Base-by-base conservation (phyloP, 2,113 vertebrate species). In the Hiodon alosoides region DNA sequence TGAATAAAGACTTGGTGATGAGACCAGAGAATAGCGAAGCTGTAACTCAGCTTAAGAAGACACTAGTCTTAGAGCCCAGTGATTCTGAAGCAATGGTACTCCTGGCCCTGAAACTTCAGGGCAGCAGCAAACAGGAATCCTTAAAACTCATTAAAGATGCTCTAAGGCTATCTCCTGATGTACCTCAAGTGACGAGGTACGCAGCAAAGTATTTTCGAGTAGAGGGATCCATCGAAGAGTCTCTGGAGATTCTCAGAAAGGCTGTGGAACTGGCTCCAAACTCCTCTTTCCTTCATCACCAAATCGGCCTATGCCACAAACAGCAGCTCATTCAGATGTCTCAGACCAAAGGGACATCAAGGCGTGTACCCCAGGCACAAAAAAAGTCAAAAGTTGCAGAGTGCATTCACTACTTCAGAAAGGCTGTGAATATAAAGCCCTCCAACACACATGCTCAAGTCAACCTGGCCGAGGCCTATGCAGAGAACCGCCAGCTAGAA, bases 231-330 rank as follows among this genome's bases (percentile, higher is more conserved):
- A 11, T 68, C 2, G 54, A 60, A 8, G 59, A 72, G 54, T 71
- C 79, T 7, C 14, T 82, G 58, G 58, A 72, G 5, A 47, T 82
- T 47, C 73, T 82, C 16, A 60, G 64, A 11, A 73, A 70, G 46
- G 74, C 72, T 0, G 5, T 75, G 4, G 14, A 80, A 67, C 50
- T 82, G 14, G 62, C 59, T 4, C 74, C 80, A 9, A 65, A 75
- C 14, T 78, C 79, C 0, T 53, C 75, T 3, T 84, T 85, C 53
- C 76, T 87, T 67, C 80, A 85, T n/a, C 81, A 85, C 69, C 85
- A 84, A 60, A 79, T 84, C 0, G 84, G 80, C 4, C 72, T 82
- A 14, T 87, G 84, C 71, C 81, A 84, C 73, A 84, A 81, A 69
- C 60, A 14, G 14, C 65, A 73, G 48, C 59, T 79, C 16, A 31